These are phyloP conservation scores for Aphodius sticticus DNA, from an alignment of 2,888 invertebrate species.

Conservation along the genomic window DNA sequence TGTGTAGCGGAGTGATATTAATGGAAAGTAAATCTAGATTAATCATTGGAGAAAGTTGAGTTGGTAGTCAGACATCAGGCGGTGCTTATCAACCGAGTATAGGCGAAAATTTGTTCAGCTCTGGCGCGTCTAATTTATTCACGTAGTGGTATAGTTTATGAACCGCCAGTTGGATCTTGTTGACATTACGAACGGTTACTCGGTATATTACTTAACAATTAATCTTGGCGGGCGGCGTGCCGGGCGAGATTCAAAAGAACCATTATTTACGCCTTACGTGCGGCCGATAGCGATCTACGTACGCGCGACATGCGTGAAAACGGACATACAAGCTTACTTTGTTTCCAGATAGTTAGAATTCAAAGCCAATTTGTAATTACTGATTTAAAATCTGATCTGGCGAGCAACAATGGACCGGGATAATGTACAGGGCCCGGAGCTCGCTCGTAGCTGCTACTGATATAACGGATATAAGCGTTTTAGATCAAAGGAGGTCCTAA, in stretches of 20 bases:
- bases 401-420: neutral
- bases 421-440: neutral
- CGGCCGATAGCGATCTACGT: neutral
- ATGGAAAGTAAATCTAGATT: constrained; percentile 25
- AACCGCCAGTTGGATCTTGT: neutral
- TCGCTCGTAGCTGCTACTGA: neutral
- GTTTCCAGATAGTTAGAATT: neutral
- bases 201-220: neutral
- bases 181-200: neutral
- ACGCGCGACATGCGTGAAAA: neutral
- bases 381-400: neutral
- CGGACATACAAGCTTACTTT: neutral
- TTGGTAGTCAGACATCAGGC: constrained; percentile 5
- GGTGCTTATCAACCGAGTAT: constrained; percentile 18
- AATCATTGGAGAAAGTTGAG: constrained; percentile 22
- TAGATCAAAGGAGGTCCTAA: neutral
- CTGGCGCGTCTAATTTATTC: constrained; percentile 17
- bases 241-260: neutral
- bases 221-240: neutral
- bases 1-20: constrained; percentile 5
- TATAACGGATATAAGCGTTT: constrained; percentile 4
- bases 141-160: neutral
- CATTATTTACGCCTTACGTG: neutral
- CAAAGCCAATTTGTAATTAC: neutral
- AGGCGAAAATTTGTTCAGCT: constrained; percentile 21